These are phyloP conservation scores for Diploscapter pachys DNA, from an alignment of 1,140 invertebrate species.

Conservation along the genomic window DNA sequence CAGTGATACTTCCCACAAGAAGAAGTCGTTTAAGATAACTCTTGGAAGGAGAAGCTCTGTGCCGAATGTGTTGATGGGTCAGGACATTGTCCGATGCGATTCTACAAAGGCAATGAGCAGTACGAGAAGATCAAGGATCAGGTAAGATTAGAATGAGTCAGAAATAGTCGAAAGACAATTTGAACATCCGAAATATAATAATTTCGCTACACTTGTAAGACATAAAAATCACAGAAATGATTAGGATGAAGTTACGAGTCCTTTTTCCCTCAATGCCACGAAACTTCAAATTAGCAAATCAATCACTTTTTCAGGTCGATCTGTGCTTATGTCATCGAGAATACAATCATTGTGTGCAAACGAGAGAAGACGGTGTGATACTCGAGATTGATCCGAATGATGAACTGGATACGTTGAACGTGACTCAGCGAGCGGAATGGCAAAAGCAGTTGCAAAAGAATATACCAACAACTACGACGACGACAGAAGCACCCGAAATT, in stretches of 20 bases:
- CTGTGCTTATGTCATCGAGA: constrained; percentile 51
- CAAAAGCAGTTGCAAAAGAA: constrained; percentile 9
- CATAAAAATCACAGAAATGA: no score
- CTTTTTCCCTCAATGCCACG: background rate
- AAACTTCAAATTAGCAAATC: constrained; percentile 13
- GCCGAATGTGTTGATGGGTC: constrained; percentile 47
- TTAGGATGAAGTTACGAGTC: no score
- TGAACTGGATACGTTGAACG: constrained; percentile 44
- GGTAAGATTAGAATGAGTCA: constrained; percentile 1
- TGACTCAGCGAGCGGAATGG: constrained; percentile 26
- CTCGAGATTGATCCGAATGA: constrained; percentile 50
- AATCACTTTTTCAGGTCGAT: constrained; percentile 32
- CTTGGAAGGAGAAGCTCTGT: constrained; percentile 56
- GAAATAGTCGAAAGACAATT: background rate
- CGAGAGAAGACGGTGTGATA: constrained; percentile 54
- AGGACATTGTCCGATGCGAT: constrained; percentile 57
- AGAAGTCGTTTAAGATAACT: constrained; percentile 46
- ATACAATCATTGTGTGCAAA: constrained; percentile 56
- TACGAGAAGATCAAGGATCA: constrained; percentile 24
- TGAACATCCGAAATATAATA: no score
- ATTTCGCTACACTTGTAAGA: no score
- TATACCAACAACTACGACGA: constrained; percentile 49
- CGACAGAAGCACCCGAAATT: constrained; percentile 51
- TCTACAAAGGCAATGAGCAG: constrained; percentile 41
- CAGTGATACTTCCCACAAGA: background rate